phyloP scores from a whole-genome alignment of 2,797 vertebrate species.

The Protosalanx chinensis region DNA sequence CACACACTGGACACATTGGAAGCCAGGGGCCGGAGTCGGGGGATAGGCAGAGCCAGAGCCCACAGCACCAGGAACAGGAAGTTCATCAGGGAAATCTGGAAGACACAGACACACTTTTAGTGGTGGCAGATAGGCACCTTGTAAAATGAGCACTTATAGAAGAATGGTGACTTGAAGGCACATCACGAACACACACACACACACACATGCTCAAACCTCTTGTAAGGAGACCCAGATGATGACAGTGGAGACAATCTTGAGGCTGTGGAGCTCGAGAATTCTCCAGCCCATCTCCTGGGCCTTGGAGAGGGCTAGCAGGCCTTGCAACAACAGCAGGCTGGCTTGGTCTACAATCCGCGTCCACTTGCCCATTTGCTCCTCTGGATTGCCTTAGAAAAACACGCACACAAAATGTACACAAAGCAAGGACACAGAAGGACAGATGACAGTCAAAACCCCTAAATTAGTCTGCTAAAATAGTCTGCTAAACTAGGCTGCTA shows the following conservation, averaged over 20 bases:
- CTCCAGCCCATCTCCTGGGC: constrained; percentile 71
- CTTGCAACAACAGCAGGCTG: constrained; percentile 62
- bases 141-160: not conserved
- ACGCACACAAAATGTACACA: constrained; percentile 8
- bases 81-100: constrained; percentile 79
- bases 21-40: constrained; percentile 62
- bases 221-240: constrained; percentile 76
- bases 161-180: not conserved
- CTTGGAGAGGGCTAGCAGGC: constrained; percentile 53
- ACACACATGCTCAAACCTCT: constrained; percentile 58
- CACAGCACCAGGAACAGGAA: constrained; percentile 71
- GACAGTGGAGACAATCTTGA: constrained; percentile 69
- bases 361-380: constrained; percentile 59
- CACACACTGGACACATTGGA: constrained; percentile 72
- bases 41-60: constrained; percentile 73
- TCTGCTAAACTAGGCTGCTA: not conserved
- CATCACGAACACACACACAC: not conserved
- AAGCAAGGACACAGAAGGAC: not conserved
- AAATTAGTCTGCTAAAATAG: no score
- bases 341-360: constrained; percentile 63
- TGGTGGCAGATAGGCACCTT: not conserved
- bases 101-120: constrained; percentile 5
- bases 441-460: no score
- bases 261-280: constrained; percentile 75
- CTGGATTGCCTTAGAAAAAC: constrained; percentile 37